These are phyloP conservation scores for Drosophila sulfurigaster DNA, from an alignment of 1,140 invertebrate genomes.

Conservation along the genomic window DNA sequence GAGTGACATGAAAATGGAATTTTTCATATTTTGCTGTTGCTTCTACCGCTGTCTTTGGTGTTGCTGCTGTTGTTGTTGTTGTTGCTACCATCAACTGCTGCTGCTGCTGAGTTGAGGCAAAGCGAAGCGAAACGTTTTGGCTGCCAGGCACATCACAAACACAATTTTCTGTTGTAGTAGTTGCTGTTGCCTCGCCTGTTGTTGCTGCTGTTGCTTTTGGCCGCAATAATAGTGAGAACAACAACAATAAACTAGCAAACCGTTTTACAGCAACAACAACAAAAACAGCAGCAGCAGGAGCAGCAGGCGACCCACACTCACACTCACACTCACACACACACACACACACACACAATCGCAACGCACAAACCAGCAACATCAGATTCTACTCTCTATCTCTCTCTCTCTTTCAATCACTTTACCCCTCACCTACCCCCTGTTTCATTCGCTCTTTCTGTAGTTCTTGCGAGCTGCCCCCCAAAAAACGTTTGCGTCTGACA, in stretches of 20 bases:
- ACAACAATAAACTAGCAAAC: constrained; percentile 47
- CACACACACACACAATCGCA: constrained; percentile 40
- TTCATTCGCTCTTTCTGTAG: constrained; percentile 2
- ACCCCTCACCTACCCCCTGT: constrained; percentile 15
- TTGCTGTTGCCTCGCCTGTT: constrained; percentile 42
- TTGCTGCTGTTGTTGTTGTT: constrained; percentile 41
- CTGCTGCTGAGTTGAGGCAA: constrained; percentile 40
- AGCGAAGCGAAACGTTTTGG: constrained; percentile 66
- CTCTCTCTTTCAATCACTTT: constrained; percentile 29
- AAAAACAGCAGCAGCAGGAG: constrained; percentile 29
- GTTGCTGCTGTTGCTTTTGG: constrained; percentile 42
- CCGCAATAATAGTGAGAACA: constrained; percentile 60
- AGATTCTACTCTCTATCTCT: constrained; percentile 28
- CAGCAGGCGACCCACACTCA: constrained; percentile 43
- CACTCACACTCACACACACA: constrained; percentile 25
- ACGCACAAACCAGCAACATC: constrained; percentile 28
- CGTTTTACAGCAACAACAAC: background rate
- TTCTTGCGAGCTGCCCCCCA: constrained; percentile 41
- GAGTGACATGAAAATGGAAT: constrained; percentile 83
- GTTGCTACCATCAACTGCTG: constrained; percentile 27
- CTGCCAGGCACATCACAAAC: constrained; percentile 80
- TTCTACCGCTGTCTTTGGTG: constrained; percentile 20
- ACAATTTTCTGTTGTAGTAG: constrained; percentile 62
- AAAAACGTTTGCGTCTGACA: constrained; percentile 84
- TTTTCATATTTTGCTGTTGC: constrained; percentile 73